Percentiles rank a stretch among this genome's conserved stretches.
phyloP scores from a whole-genome alignment of 2,113 vertebrate species.

The Cynocephalus volans region DNA sequence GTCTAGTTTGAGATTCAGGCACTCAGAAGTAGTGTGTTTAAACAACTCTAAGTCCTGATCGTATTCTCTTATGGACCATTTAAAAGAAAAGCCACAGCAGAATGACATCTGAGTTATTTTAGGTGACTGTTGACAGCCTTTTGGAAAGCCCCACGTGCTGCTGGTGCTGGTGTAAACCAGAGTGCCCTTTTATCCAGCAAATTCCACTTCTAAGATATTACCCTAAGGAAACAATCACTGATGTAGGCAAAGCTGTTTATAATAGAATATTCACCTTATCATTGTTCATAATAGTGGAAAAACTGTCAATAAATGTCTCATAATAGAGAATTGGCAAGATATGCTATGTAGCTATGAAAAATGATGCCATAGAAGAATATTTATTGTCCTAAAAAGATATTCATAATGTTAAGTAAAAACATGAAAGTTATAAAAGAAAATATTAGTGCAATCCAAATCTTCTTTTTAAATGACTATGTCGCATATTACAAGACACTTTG shows the following conservation, averaged over 20 bases:
- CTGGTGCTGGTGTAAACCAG: not conserved
- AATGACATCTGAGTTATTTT: not conserved
- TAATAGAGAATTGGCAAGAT: not conserved
- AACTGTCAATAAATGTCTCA: not conserved
- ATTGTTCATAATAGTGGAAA: not conserved
- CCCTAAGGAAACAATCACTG: not conserved
- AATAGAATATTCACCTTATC: not conserved
- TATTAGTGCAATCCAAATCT: not conserved
- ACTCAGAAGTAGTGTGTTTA: not conserved
- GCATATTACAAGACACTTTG: not conserved
- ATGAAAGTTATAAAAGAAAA: slow-evolving; percentile 1
- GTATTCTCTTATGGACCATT: not conserved
- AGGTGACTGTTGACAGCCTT: not conserved
- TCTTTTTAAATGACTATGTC: slow-evolving; percentile 37
- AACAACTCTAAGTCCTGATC: not conserved
- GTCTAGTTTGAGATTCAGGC: not conserved
- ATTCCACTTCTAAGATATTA: not conserved
- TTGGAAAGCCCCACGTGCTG: not conserved
- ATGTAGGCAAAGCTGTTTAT: not conserved
- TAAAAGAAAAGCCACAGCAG: not conserved
- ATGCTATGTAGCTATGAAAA: not conserved
- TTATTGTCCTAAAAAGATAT: not conserved
- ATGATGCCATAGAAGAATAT: not conserved
- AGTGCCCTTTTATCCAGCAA: not conserved
- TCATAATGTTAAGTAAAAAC: not conserved